Percentiles rank a stretch among this genome's conserved stretches.
These are phyloP conservation scores for Carassius auratus DNA, from an alignment of 2,113 vertebrate genomes.

Conservation along the genomic window DNA sequence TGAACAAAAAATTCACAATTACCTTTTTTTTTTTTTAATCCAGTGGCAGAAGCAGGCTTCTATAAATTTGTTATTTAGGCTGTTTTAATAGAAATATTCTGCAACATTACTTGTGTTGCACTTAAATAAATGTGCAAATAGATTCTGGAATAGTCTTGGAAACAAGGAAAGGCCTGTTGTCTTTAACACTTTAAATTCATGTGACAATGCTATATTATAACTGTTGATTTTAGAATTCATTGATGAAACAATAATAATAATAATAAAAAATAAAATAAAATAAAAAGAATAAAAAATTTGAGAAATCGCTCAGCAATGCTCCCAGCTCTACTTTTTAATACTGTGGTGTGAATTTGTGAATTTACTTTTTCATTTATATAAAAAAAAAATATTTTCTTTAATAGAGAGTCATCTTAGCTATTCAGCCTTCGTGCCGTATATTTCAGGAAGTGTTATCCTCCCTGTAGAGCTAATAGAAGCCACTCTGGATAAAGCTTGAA, in stretches of 20 bases:
- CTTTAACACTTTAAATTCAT: no score
- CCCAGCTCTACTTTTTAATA: constrained; percentile 2
- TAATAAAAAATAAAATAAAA: no score
- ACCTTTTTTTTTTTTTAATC: no score
- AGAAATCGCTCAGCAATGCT: not conserved
- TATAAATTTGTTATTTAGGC: not conserved
- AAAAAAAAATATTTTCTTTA: constrained; percentile 1
- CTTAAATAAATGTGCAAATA: no score
- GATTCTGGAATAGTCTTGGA: no score
- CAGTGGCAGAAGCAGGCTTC: no score
- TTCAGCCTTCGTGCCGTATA: not conserved
- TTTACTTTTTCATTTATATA: not conserved
- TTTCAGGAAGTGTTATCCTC: not conserved
- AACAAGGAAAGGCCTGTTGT: no score
- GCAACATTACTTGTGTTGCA: no score
- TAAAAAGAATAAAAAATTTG: no score
- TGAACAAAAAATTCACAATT: no score
- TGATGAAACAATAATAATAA: no score
- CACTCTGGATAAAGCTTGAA: constrained; percentile 33
- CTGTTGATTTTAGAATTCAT: not conserved
- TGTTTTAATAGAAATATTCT: no score
- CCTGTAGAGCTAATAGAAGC: not conserved
- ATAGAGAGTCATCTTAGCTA: constrained; percentile 21
- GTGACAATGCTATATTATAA: not conserved
- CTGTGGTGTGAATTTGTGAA: not conserved